A percentile compares a stretch with the other conserved stretches of the same genome.
These are phyloP conservation scores for Cryptotermes secundus DNA, from an alignment of 1,140 invertebrate genomes.

Conservation along the genomic window DNA sequence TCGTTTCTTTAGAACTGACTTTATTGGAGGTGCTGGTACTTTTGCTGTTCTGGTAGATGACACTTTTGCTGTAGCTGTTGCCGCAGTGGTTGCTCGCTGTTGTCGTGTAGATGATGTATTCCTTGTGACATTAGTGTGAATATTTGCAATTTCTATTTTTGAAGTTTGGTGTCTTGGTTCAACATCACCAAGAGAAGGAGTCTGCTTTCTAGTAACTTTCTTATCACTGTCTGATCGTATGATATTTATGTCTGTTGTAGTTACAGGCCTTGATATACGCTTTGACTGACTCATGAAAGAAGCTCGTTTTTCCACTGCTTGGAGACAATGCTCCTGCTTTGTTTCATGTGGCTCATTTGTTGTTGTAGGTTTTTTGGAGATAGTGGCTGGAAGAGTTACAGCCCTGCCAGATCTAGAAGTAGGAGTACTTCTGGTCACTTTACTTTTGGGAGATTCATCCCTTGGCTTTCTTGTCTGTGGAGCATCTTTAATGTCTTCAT, in stretches of 20 bases:
- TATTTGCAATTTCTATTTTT: conserved; percentile 24
- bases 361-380: not conserved
- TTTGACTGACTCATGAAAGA: not conserved
- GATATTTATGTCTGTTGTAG: not conserved
- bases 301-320: not conserved
- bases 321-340: not conserved
- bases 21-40: not conserved
- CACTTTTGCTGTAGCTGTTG: not conserved
- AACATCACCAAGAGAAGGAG: not conserved
- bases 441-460: not conserved
- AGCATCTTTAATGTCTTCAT: not conserved
- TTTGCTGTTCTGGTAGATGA: not conserved
- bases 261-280: not conserved
- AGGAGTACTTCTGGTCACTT: not conserved
- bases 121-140: not conserved
- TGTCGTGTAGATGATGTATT: not conserved
- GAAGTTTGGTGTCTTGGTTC: conserved; percentile 23
- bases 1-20: not conserved
- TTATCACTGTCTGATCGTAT: conserved; percentile 31
- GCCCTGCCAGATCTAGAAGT: not conserved
- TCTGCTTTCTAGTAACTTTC: conserved; percentile 22
- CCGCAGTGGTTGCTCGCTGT: not conserved
- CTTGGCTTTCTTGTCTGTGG: not conserved
- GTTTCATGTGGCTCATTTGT: not conserved
- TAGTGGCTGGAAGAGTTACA: not conserved